Percentiles rank a stretch among this genome's conserved stretches.
Conservation (phyloP, 1,140 invertebrate species). For the Pectinophora gossypiella region DNA sequence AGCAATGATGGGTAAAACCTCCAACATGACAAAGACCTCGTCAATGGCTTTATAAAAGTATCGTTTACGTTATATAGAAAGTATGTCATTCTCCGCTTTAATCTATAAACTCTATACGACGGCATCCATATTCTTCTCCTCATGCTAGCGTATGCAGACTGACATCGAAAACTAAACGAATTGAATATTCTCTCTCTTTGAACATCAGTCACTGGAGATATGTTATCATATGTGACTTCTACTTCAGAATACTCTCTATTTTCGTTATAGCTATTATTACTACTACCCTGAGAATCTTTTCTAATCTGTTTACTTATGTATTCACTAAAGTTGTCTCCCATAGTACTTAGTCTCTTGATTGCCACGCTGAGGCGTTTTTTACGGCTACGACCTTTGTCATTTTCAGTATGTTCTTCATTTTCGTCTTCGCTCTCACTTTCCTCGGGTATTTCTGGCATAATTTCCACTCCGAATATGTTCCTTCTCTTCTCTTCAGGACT, state of each 20-base stretch:
- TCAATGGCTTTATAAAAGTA: conserved; percentile 64
- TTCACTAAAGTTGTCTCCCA: conserved; percentile 69
- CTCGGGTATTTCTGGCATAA: conserved; percentile 71
- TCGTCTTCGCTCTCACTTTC: conserved; percentile 69
- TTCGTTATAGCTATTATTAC: conserved; percentile 22
- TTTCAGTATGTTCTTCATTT: conserved; percentile 30
- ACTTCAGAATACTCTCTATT: conserved; percentile 48
- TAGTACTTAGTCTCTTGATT: conserved; percentile 68
- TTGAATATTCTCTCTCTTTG: conserved; percentile 61
- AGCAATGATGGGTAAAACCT: conserved; percentile 68
- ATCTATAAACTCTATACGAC: conserved; percentile 59
- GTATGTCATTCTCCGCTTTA: conserved; percentile 47
- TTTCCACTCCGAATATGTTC: conserved; percentile 65
- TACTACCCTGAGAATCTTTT: conserved; percentile 39
- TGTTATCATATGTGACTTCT: conserved; percentile 57
- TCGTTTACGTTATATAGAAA: conserved; percentile 61
- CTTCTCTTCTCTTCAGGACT: conserved; percentile 63
- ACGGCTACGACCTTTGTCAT: conserved; percentile 29
- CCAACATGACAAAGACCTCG: conserved; percentile 60
- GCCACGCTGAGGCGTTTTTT: conserved; percentile 52
- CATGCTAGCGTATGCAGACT: conserved; percentile 49
- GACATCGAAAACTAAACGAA: conserved; percentile 60
- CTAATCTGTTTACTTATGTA: conserved; percentile 59
- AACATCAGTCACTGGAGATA: conserved; percentile 57
- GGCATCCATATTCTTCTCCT: conserved; percentile 55